These are phyloP conservation scores for Temnopleurus reevesii DNA, from an alignment of 53 echinoderm and acorn worm genomes.

Conservation along the genomic window DNA sequence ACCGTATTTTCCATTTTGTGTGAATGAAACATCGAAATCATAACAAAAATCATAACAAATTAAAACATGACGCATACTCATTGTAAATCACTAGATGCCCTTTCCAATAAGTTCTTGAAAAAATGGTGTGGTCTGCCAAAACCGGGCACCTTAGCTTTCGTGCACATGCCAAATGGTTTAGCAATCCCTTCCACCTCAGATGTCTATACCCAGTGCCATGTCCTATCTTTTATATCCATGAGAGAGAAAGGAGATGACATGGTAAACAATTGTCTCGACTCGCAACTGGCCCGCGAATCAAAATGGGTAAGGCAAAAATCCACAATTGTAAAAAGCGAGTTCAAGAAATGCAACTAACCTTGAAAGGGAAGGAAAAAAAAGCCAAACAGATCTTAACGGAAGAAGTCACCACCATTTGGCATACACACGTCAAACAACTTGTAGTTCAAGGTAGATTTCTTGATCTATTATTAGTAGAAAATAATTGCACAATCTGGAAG, in stretches of 20 bases:
- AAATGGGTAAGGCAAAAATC: background rate
- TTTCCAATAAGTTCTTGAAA: no score
- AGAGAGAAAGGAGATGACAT: background rate
- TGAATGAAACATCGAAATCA: no score
- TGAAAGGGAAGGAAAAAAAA: background rate
- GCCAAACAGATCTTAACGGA: background rate
- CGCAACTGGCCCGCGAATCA: background rate
- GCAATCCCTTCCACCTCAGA: background rate
- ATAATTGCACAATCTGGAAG: background rate
- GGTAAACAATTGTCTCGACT: background rate
- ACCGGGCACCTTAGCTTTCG: background rate
- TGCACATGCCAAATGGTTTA: background rate
- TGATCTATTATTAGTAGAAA: background rate
- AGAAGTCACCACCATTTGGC: slow-evolving; percentile 18
- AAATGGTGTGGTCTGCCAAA: no score
- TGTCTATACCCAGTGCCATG: background rate
- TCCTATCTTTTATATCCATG: background rate
- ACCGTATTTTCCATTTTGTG: no score
- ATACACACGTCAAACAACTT: background rate
- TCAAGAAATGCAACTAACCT: background rate
- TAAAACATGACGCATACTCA: no score
- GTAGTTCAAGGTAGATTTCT: background rate
- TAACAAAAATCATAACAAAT: no score
- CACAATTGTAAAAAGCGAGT: background rate
- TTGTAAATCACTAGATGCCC: no score